Base-by-base conservation (phyloP, 2,797 vertebrate genomes). In the Brotula barbata region DNA sequence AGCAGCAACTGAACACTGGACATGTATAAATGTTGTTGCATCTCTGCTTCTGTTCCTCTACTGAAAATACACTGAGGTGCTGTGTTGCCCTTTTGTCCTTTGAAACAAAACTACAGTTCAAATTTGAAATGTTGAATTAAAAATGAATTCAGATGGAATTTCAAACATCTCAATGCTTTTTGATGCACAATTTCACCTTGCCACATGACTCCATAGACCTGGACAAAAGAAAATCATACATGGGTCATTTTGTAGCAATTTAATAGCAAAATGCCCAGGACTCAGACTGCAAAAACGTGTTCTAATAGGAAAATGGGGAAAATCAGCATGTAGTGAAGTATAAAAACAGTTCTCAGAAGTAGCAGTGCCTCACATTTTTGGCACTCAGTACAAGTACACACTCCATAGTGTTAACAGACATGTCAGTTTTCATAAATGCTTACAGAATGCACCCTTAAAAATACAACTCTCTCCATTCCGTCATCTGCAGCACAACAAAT, bases 231-330 rank as follows among this genome's bases (percentile, higher is more conserved):
- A 36, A 23, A 31, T 20, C 31, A 36, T 1, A 34, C 14, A 45
- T 17, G 7, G 23, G 7, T 21, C 17, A n/a, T 2, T 3, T n/a
- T 22, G 2, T 1, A 13, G 1, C 9, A 37, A 47, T 63, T 60
- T 39, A 62, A 53, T 45, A 15, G 7, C 25, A 33, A 33, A 33
- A 7, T 33, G 31, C 11, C 11, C 11, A 6, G 6, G 31, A 33
- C 5, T 33, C 31, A 69, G 72, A 80, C 40, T 46, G 64, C 33
- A 73, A 77, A 83, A 77, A 5, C 0, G 28, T 21, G 68, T 83
- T 33, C 77, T 73, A 73, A 63, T 75, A 54, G 21, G 21, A 58
- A 60, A 60, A 59, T 23, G 58, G 22, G 39, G 44, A 22, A 45
- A 49, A 43, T 7, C 11, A 31, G 22, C 49, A 51, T 8, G 9